Base-by-base conservation (phyloP, 2,888 invertebrate species). In the Reticulitermes lucifugus region DNA sequence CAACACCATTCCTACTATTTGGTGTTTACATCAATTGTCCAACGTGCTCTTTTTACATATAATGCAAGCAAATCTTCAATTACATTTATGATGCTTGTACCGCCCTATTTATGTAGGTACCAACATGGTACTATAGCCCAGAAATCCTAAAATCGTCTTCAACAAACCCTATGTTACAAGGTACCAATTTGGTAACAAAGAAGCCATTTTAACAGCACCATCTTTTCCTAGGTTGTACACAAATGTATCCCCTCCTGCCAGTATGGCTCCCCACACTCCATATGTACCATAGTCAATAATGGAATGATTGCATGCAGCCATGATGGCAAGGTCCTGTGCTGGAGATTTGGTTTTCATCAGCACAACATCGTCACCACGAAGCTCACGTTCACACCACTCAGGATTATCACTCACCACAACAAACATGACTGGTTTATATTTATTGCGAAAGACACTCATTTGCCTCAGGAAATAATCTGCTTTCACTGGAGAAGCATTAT, bases 201-300 rank as follows among this genome's bases (percentile, higher is more conserved):
- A 21, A 12, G 73, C 73, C 35, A 73, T 73, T 73, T 73, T 73
- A 21, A 73, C 41, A 12, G 21, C 35, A 4, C 3, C 4, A 35
- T 22, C 18, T n/a, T 2, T 9, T 21, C 89, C 90, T 77, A 91
- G 88, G 87, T 91, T 91, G 88, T 91, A 91, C 86, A 90, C 90
- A 82, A 92, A 88, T 10, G 92, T 91, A 87, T 92, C 91, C 18
- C 92, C 92, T 6, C 91, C 92, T 59, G 92, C 91, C 85, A 92
- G 88, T 85, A 92, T 91, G 43, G 92, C 91, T 12, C 92, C 92
- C 92, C 92, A 92, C 84, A 91, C 90, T 22, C 92, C 92, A 87
- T 91, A 92, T 60, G 92, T 92, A 25, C 92, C 92, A 87, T 92
- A 92, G 88, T 92, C 92, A 87, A 91, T 91, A 86, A 93, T 91